Conservation (phyloP, 2,113 vertebrate genomes). For the Phyllopteryx taeniolatus region DNA sequence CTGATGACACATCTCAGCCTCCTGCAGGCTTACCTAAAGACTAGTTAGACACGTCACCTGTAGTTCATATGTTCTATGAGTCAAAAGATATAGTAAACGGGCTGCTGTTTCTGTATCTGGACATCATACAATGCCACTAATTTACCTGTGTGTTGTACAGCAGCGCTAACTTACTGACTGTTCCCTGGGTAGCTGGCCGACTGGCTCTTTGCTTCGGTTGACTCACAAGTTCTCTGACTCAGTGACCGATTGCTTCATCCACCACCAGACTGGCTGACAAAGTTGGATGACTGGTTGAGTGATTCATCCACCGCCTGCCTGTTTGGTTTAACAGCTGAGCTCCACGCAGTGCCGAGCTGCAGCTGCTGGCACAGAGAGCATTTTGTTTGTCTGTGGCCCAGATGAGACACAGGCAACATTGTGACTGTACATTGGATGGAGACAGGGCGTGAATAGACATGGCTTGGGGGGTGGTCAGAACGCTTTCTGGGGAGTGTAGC, state of each 20-base stretch:
- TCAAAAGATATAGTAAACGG: background rate
- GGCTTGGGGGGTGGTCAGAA: constrained; percentile 14
- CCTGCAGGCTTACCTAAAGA: background rate
- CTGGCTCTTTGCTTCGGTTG: constrained; percentile 1
- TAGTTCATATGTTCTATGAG: background rate
- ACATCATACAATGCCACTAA: background rate
- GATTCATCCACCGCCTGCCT: constrained; percentile 42
- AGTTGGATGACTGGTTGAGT: constrained; percentile 40
- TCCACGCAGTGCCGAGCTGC: constrained; percentile 46
- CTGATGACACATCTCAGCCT: background rate
- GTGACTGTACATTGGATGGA: constrained; percentile 49
- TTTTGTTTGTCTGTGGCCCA: constrained; percentile 49
- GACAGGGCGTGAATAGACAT: constrained; percentile 50
- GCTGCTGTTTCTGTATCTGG: background rate
- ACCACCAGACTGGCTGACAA: constrained; percentile 17
- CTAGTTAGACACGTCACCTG: background rate
- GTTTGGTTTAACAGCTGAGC: constrained; percentile 56
- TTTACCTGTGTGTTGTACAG: background rate
- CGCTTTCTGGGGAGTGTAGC: constrained; percentile 18
- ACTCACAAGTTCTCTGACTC: constrained; percentile 12
- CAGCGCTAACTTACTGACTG: constrained; percentile 37
- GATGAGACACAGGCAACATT: constrained; percentile 62
- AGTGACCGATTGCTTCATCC: constrained; percentile 1
- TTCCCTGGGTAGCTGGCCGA: constrained; percentile 23
- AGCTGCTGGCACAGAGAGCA: constrained; percentile 57